phyloP scores from a whole-genome alignment of 2,797 vertebrate species.

The Lates japonicus region DNA sequence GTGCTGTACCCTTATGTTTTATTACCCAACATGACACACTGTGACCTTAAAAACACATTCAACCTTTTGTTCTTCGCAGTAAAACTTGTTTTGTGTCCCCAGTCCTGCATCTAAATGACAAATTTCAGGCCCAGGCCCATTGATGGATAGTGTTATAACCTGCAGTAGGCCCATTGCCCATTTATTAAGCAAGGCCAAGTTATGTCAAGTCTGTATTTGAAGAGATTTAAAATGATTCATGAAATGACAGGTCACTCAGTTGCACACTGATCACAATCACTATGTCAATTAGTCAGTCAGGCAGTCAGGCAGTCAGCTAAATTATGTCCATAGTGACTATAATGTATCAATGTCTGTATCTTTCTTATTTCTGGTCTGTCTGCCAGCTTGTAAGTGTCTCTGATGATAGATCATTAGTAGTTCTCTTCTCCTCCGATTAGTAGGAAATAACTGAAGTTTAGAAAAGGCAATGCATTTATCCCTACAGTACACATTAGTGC shows the following conservation, averaged over 20 bases:
- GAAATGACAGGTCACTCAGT: slow-evolving; percentile 18
- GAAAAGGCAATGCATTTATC: background rate
- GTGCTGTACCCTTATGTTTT: background rate
- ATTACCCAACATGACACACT: background rate
- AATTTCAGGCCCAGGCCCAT: background rate
- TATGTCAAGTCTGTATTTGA: background rate
- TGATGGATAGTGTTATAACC: background rate
- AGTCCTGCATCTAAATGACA: background rate
- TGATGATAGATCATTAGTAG: slow-evolving; percentile 14
- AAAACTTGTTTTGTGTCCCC: background rate
- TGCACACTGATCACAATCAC: slow-evolving; percentile 9
- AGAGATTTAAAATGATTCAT: slow-evolving; percentile 13
- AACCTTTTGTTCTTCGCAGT: background rate
- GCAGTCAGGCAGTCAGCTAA: slow-evolving; percentile 20
- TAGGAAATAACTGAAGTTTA: background rate
- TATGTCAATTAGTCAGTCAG: slow-evolving; percentile 21
- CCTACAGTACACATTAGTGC: background rate
- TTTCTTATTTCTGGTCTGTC: slow-evolving; percentile 5
- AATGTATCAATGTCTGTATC: slow-evolving; percentile 9
- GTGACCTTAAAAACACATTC: background rate
- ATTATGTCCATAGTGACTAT: background rate
- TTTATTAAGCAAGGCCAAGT: slow-evolving; percentile 7
- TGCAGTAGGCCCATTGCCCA: background rate
- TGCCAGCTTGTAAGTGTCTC: slow-evolving; percentile 6
- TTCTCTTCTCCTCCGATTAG: background rate